Base-by-base conservation (phyloP, 2,888 invertebrate species). In the Philereme vetulata region DNA sequence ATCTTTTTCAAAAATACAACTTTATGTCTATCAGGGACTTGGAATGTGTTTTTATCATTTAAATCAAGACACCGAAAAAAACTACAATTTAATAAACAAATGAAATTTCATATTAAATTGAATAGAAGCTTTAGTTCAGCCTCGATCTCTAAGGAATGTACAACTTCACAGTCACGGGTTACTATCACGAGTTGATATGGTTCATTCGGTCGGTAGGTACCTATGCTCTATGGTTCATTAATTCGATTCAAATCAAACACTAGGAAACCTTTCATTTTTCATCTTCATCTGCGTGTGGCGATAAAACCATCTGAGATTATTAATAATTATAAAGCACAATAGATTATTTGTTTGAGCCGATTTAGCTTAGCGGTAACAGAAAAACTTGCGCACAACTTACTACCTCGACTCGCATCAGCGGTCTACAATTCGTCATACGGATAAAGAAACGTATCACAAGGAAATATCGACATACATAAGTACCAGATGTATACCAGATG, bases 181-280 rank as follows among this genome's bases (percentile, higher is more conserved):
- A 45, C 58, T 67, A 83, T 82, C 81, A 82, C 79, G 77, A 76
- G 71, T 77, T 84, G 88, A 88, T 88, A 88, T 88, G 87, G 72
- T 82, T 74, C 59, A 75, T 77, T 81, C 76, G 75, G 67, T 71
- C 74, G 71, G 70, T 70, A 21, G 21, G 21, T 21, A 21, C 21
- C 21, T 21, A 21, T 21, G 21, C 1, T 21, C 21, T 21, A 21
- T 21, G 21, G 21, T 21, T 21, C 1, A 21, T 21, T 21, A 21
- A 21, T 21, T 21, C 21, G 21, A 21, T 21, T 21, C 2, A 21
- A 21, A 21, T 21, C 21, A 21, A 21, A 21, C 1, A 21, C 21
- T 21, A 21, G 21, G 21, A 21, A 21, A 21, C 1, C 21, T 21
- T 21, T 21, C 21, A 21, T 2, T 21, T 21, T 21, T 2, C 21